These are phyloP conservation scores for Hypena proboscidalis DNA, from an alignment of 2,888 invertebrate genomes.

Conservation along the genomic window DNA sequence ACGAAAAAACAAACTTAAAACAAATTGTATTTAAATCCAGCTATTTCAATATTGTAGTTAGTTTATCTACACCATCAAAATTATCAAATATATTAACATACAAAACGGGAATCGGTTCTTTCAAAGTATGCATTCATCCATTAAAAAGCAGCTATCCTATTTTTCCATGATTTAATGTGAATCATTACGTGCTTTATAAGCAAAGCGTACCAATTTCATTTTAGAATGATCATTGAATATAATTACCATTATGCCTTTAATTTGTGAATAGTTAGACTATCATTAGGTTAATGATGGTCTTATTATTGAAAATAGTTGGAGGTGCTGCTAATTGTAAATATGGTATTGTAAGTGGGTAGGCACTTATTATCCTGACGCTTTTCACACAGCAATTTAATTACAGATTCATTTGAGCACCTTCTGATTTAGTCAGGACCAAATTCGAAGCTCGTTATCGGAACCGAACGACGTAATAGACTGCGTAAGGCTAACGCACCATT, in stretches of 20 bases:
- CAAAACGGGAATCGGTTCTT: no score
- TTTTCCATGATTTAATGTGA: no score
- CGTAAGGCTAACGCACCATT: slow-evolving; percentile 65
- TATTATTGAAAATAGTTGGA: slow-evolving; percentile 6
- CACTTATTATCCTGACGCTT: no score
- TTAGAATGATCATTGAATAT: slow-evolving; percentile 29
- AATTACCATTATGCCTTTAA: slow-evolving; percentile 38
- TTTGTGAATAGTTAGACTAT: slow-evolving; percentile 25
- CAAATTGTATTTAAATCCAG: no score
- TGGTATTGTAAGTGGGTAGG: background rate
- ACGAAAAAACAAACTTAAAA: no score
- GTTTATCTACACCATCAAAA: no score
- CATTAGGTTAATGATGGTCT: slow-evolving; percentile 21
- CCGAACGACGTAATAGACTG: slow-evolving; percentile 47
- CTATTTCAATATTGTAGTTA: slow-evolving; percentile 38
- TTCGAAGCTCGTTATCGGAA: slow-evolving; percentile 36
- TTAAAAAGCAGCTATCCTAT: no score
- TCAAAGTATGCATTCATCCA: no score
- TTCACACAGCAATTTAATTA: background rate
- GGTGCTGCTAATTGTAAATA: background rate
- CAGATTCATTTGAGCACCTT: slow-evolving; percentile 6
- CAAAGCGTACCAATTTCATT: slow-evolving; percentile 26
- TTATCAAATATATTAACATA: no score
- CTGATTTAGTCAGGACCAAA: slow-evolving; percentile 28
- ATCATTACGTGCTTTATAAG: slow-evolving; percentile 33